Evolutionary conservation across 1,140 invertebrate species (phyloP), one percentile per base, ranked within the genome.

Genomic region (Drosophila sucinea): DNA sequence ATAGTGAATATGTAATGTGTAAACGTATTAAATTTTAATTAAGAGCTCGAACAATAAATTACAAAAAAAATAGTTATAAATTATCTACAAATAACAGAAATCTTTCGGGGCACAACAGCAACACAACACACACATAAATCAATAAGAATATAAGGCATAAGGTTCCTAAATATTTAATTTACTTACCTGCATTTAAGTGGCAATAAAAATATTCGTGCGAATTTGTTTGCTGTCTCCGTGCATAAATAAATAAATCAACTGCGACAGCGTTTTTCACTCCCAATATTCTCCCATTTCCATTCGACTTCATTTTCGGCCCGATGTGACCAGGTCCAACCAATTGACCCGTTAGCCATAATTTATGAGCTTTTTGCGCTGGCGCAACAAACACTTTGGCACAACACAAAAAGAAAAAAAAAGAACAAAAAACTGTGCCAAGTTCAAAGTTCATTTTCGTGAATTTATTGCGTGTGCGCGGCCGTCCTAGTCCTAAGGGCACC

Each of bases 401-500:
- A 29, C 51, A 35, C 35, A 17, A 33, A 67, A 61, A 17, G 11
- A 38, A 17, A 33, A 56, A 11, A n/a, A 40, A 73, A 17, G 17
- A 17, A 74, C 63, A 25, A 51, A 25, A 51, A 51, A 51, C 44
- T 51, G 44, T 51, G 44, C 44, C 44, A 51, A 51, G 44, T 74
- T 62, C 73, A 67, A 67, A 84, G 80, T 81, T 74, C 79, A 69
- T 77, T 40, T 27, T 44, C 27, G 10, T 11, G 44, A 77, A 87
- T 86, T 86, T 87, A 86, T 86, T 65, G 51, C 64, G 83, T 84
- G 80, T 80, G 87, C 84, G 84, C 83, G 84, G 76, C 87, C 73
- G 83, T 57, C 65, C 61, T 51, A 61, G 70, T 87, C 83, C 83
- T 86, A 51, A 60, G 83, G 83, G 83, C 77, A 70, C 77, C 83